A percentile compares a stretch with the other conserved stretches of the same genome.
These are phyloP conservation scores for Mungos mungo DNA, from an alignment of 2,113 vertebrate species.

Conservation along the genomic window DNA sequence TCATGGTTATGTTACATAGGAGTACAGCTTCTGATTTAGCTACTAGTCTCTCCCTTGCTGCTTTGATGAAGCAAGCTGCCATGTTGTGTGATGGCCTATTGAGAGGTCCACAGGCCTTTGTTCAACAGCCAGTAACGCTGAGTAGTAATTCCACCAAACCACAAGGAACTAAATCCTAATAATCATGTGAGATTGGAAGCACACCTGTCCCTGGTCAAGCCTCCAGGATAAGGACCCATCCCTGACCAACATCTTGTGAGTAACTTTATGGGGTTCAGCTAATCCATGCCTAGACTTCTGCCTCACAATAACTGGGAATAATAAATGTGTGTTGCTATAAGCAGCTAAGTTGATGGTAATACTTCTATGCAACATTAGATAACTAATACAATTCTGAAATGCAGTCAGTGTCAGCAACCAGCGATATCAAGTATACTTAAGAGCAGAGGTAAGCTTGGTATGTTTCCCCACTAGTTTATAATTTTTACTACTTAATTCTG, in stretches of 20 bases:
- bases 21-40: not conserved
- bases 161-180: not conserved
- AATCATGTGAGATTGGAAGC: not conserved
- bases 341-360: not conserved
- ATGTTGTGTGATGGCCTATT: not conserved
- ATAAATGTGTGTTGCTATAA: constrained; percentile 5
- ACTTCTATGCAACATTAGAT: not conserved
- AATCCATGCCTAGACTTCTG: not conserved
- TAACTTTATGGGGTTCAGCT: not conserved
- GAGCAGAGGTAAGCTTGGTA: not conserved
- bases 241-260: not conserved
- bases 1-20: not conserved
- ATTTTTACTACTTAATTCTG: constrained; percentile 34
- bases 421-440: not conserved
- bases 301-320: constrained; percentile 21
- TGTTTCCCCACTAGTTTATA: not conserved
- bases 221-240: not conserved
- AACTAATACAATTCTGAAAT: not conserved
- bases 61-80: not conserved
- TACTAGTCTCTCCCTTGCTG: not conserved
- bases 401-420: not conserved
- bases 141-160: not conserved
- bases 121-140: not conserved
- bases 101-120: not conserved
- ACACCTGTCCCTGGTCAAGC: not conserved